Evolutionary conservation across 2,113 vertebrate genomes (phyloP), one percentile per base, ranked within the genome.

Genomic region (Cranoglanis bouderius): DNA sequence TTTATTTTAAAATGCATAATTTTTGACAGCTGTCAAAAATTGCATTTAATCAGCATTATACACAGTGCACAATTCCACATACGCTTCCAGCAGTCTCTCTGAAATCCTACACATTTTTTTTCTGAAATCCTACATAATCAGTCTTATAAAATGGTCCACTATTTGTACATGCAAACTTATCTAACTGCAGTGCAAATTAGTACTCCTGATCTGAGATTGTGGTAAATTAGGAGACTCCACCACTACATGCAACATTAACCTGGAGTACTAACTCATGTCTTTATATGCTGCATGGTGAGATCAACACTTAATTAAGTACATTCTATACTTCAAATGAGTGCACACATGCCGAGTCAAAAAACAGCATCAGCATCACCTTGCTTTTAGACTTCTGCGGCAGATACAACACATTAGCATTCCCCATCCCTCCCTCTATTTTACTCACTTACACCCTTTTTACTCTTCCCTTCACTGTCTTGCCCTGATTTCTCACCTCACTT

Each of bases 401-500:
- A 72, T 70, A 70, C 18, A 85, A n/a, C 43, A 85, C 6, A 67
- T 32, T 21, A 43, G 40, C 51, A 35, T 49, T 53, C 19, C 51
- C 5, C 24, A 49, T 59, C 32, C n/a, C 7, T 29, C 49, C 51
- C 24, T 75, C 53, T 46, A 61, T 57, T 29, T 59, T 43, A n/a
- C 38, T 78, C 38, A 67, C 61, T 51, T 32, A 21, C 61, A 67
- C 61, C 19, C 65, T 38, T 75, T 74, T 59, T 26, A 29, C 67
- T 86, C 19, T 29, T 29, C 35, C 16, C 38, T 43, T 7, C 7
- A 18, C 19, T 16, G 5, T 70, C 65, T 72, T 72, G 19, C 13
- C 65, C 35, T 77, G 35, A 32, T 77, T 59, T 77, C 55, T 78
- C 74, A 82, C 53, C 81, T 82, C 53, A 40, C 53, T 59, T 59